phyloP scores from a whole-genome alignment of 2,888 invertebrate genomes.

The Pollenia griseotomentosa region DNA sequence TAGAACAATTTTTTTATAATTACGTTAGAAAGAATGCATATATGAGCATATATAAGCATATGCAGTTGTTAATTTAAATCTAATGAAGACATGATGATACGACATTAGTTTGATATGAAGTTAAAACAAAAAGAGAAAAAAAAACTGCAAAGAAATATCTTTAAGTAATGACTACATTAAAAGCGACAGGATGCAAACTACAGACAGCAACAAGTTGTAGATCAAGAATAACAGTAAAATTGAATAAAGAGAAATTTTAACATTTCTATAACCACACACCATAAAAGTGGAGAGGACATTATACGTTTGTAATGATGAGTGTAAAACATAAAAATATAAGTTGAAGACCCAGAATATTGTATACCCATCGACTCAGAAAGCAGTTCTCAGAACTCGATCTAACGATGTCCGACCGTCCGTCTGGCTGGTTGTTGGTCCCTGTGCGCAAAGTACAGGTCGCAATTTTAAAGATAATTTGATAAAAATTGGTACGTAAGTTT shows the following conservation, averaged over 20 bases:
- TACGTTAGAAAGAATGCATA: slow-evolving; percentile 29
- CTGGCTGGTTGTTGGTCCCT: no score
- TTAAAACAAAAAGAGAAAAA: not conserved
- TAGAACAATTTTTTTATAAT: slow-evolving; percentile 18
- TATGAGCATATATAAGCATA: not conserved
- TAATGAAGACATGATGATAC: slow-evolving; percentile 46
- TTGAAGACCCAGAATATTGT: no score
- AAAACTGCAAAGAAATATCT: not conserved
- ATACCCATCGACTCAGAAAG: no score
- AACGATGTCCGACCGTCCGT: no score
- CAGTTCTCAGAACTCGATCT: no score
- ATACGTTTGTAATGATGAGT: no score
- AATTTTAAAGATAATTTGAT: no score
- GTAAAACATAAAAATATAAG: no score
- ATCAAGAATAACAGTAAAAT: not conserved
- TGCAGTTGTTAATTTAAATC: slow-evolving; percentile 45
- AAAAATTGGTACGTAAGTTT: no score
- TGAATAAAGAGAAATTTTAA: not conserved
- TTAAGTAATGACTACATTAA: not conserved
- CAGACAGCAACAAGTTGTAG: not conserved
- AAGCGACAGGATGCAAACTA: not conserved
- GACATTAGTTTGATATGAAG: slow-evolving; percentile 33
- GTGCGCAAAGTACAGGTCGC: no score
- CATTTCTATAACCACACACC: no score
- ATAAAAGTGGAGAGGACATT: no score